Percentiles rank a stretch among this genome's conserved stretches.
Conservation (phyloP, 2,888 invertebrate genomes). For the Meganola albula region DNA sequence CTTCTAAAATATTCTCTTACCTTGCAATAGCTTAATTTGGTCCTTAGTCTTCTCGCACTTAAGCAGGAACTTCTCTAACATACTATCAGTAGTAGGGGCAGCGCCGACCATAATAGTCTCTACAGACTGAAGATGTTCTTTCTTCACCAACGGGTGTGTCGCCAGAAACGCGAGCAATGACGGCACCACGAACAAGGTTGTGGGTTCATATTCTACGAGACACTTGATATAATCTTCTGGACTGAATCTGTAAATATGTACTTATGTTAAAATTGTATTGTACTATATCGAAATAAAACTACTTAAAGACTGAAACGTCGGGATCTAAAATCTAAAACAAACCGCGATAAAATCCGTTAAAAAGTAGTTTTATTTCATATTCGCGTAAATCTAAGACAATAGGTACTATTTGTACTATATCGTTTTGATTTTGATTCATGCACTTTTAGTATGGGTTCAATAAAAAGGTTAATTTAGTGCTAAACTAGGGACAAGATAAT, state of each 20-base stretch:
- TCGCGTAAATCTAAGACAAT: no score
- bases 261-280: no score
- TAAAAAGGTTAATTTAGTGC: no score
- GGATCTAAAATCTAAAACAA: no score
- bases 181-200: slow-evolving; percentile 84
- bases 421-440: no score
- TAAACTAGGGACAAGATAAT: no score
- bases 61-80: slow-evolving; percentile 79
- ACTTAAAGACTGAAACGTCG: no score
- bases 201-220: slow-evolving; percentile 78
- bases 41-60: slow-evolving; percentile 76
- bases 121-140: slow-evolving; percentile 81
- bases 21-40: slow-evolving; percentile 65
- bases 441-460: no score
- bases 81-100: slow-evolving; percentile 82
- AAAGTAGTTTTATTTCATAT: no score
- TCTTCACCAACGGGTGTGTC: slow-evolving; percentile 82
- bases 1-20: slow-evolving; percentile 34
- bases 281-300: no score
- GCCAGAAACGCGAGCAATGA: slow-evolving; percentile 86
- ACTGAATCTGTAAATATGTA: slow-evolving; percentile 79
- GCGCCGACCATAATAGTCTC: slow-evolving; percentile 84
- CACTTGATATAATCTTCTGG: slow-evolving; percentile 84
- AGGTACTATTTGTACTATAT: no score
- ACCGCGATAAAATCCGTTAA: no score